phyloP scores from a whole-genome alignment of 2,888 invertebrate species.

The Mythimna ferrago region DNA sequence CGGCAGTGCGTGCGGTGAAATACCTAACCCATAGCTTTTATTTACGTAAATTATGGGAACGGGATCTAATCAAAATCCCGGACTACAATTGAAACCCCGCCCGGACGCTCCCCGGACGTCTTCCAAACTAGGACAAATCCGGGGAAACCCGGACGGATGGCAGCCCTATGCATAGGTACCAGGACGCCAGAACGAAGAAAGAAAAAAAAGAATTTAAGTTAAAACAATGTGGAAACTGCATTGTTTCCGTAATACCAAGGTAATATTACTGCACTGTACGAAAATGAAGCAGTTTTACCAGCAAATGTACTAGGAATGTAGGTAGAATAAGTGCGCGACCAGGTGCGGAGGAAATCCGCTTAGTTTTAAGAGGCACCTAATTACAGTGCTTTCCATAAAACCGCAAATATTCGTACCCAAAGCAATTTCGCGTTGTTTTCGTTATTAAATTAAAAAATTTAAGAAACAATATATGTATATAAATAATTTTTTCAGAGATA shows the following conservation, averaged over 20 bases:
- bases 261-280: conserved; percentile 13
- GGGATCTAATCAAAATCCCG: no score
- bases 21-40: no score
- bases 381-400: conserved; percentile 4
- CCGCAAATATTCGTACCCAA: conserved; percentile 13
- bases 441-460: background rate
- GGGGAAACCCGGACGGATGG: no score
- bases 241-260: conserved; percentile 15
- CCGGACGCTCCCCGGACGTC: no score
- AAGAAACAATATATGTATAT: background rate
- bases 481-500: background rate
- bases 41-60: no score
- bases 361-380: conserved; percentile 8
- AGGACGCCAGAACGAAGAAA: background rate
- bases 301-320: background rate
- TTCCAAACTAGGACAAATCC: no score
- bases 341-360: conserved; percentile 19
- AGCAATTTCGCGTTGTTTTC: background rate
- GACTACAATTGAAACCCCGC: no score
- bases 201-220: conserved; percentile 38
- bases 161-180: background rate
- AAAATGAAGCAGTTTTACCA: conserved; percentile 9
- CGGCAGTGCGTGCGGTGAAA: no score
- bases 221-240: conserved; percentile 17
- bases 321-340: background rate